A percentile compares a stretch with the other conserved stretches of the same genome.
Evolutionary conservation across 2,888 invertebrate genomes (phyloP).

Genomic region (Cosmia trapezina): DNA sequence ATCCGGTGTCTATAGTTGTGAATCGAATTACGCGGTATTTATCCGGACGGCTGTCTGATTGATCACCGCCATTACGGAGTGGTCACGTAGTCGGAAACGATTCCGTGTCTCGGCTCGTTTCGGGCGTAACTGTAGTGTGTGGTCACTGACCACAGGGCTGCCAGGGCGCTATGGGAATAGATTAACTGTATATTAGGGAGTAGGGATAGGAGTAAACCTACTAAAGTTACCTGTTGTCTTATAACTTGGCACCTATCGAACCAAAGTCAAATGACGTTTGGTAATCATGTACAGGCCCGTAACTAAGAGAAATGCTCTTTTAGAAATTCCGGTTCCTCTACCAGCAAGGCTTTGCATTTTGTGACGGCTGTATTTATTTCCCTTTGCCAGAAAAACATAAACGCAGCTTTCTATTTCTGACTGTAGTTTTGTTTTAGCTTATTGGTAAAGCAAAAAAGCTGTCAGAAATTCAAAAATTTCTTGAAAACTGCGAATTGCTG

Average conservation of each 20-base stretch:
- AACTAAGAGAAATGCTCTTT: background rate
- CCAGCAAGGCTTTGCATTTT: background rate
- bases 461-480: too few relatives aligned
- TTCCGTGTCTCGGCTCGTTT: slow-evolving; percentile 61
- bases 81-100: slow-evolving; percentile 63
- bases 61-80: slow-evolving; percentile 61
- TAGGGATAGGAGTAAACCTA: background rate
- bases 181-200: slow-evolving; percentile 16
- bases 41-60: slow-evolving; percentile 58
- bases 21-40: slow-evolving; percentile 60
- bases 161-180: slow-evolving; percentile 41
- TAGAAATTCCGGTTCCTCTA: slow-evolving; percentile 1
- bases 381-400: background rate
- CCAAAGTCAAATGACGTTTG: too few relatives aligned
- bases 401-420: background rate
- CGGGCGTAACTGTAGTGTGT: slow-evolving; percentile 63
- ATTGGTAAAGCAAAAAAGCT: too few relatives aligned
- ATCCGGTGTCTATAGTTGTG: slow-evolving; percentile 52
- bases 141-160: slow-evolving; percentile 66
- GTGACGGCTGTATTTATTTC: background rate
- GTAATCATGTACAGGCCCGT: too few relatives aligned
- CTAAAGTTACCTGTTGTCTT: too few relatives aligned
- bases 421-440: too few relatives aligned
- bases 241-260: too few relatives aligned
- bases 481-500: too few relatives aligned